phyloP scores from a whole-genome alignment of 2,888 invertebrate genomes.

The Synanthedon formicaeformis region DNA sequence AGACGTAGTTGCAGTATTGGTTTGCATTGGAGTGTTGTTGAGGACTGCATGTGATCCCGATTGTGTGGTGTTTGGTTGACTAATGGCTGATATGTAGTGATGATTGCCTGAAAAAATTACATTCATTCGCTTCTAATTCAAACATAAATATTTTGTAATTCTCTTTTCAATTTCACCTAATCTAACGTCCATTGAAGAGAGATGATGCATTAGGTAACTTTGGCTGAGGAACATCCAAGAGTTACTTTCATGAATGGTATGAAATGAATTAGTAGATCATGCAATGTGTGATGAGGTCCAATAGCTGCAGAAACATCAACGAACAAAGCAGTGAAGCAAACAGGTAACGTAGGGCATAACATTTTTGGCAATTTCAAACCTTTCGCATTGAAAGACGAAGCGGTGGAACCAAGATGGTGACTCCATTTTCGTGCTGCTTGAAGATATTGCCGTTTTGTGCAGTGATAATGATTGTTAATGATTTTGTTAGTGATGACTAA shows the following conservation, averaged over 20 bases:
- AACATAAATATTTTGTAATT: background rate
- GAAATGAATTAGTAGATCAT: no score
- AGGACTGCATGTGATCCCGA: conserved; percentile 3
- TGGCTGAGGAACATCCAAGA: background rate
- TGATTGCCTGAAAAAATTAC: conserved; percentile 50
- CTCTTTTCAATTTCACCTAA: no score
- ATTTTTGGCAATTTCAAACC: conserved; percentile 49
- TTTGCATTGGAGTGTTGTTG: conserved; percentile 34
- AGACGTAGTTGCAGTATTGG: conserved; percentile 22
- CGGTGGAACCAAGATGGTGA: conserved; percentile 50
- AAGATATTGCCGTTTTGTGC: conserved; percentile 50
- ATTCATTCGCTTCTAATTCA: background rate
- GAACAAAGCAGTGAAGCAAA: conserved; percentile 31
- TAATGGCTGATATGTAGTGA: conserved; percentile 38
- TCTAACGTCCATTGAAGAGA: no score
- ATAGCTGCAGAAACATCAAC: conserved; percentile 20
- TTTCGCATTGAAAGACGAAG: conserved; percentile 44
- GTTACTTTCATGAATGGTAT: no score
- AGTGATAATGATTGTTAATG: conserved; percentile 38
- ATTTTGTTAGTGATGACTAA: conserved; percentile 41
- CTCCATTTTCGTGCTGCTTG: conserved; percentile 47
- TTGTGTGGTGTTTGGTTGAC: conserved; percentile 42
- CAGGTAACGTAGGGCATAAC: conserved; percentile 24
- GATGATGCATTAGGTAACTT: no score
- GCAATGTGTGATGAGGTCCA: conserved; percentile 10